These are phyloP conservation scores for Leucophenga varia DNA, from an alignment of 1,140 invertebrate species.

Conservation along the genomic window DNA sequence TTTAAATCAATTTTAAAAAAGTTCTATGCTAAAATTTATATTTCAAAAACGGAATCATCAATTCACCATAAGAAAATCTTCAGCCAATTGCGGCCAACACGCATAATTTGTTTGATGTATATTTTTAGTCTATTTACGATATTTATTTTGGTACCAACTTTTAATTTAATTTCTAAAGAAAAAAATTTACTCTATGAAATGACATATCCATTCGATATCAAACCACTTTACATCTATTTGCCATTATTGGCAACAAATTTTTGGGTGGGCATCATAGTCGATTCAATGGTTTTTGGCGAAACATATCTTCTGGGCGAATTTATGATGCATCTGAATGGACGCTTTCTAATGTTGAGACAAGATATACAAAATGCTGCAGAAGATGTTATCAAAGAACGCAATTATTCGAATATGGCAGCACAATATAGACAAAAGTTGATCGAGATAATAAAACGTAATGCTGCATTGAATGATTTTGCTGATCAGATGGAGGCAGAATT, in stretches of 20 bases:
- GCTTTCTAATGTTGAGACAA: conserved; percentile 28
- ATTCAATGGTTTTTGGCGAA: conserved; percentile 36
- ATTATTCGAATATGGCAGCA: conserved; percentile 18
- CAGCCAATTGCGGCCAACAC: conserved; percentile 19
- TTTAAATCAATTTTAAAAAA: conserved; percentile 25
- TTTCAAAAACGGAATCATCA: conserved; percentile 20
- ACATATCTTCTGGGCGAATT: conserved; percentile 33
- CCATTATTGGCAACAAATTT: conserved; percentile 30
- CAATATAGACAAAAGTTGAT: conserved; percentile 20
- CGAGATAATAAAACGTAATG: conserved; percentile 23
- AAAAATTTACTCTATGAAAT: conserved; percentile 33
- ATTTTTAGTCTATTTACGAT: conserved; percentile 18
- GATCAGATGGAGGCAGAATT: conserved; percentile 33
- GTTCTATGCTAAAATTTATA: conserved; percentile 38
- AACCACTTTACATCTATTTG: conserved; percentile 27
- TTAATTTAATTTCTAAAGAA: conserved; percentile 14
- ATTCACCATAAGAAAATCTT: conserved; percentile 17
- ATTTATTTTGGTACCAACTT: conserved; percentile 22
- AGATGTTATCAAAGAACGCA: conserved; percentile 11
- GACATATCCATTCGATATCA: conserved; percentile 27
- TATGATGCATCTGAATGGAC: conserved; percentile 35
- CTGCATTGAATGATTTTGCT: conserved; percentile 29
- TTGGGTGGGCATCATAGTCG: conserved; percentile 37
- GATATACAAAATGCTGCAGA: conserved; percentile 17
- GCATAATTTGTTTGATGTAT: conserved; percentile 30